Conservation (phyloP, 2,888 invertebrate species). For the Pandemis cinnamomeana region DNA sequence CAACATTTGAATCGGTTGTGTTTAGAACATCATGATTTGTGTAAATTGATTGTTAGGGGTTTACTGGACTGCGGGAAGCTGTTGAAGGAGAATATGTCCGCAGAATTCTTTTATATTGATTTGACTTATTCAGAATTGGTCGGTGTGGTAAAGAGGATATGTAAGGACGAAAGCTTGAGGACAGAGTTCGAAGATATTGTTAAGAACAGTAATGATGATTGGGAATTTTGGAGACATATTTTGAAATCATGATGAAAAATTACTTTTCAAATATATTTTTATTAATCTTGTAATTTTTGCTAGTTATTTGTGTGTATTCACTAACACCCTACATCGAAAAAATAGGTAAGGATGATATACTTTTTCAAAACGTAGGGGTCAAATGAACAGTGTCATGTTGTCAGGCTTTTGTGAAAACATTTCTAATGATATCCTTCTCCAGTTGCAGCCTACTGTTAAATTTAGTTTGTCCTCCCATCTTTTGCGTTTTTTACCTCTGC, state of each 20-base stretch:
- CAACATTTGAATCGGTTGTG: conserved; percentile 63
- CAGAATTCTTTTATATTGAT: conserved; percentile 75
- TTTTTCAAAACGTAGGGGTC: neutral
- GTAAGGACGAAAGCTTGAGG: conserved; percentile 66
- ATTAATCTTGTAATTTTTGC: neutral
- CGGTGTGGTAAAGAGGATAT: conserved; percentile 70
- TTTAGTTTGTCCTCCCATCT: neutral
- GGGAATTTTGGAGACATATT: conserved; percentile 72
- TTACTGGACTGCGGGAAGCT: conserved; percentile 73
- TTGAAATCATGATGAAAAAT: conserved; percentile 48
- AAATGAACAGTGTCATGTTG: neutral
- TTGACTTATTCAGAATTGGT: conserved; percentile 81
- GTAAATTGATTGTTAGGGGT: conserved; percentile 62
- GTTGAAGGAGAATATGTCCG: conserved; percentile 65
- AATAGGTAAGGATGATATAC: neutral
- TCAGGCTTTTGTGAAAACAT: no score
- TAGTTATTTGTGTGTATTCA: neutral
- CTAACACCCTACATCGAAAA: neutral
- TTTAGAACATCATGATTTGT: conserved; percentile 62
- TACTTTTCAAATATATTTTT: conserved; percentile 28
- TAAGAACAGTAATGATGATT: conserved; percentile 71
- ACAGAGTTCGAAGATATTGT: conserved; percentile 74
- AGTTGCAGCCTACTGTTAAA: neutral
- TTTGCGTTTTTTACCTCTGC: neutral
- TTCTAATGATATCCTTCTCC: neutral